Percentiles rank a stretch among this genome's conserved stretches.
These are phyloP conservation scores for Malurus cyaneus DNA, from an alignment of 2,113 vertebrate species.

Conservation along the genomic window DNA sequence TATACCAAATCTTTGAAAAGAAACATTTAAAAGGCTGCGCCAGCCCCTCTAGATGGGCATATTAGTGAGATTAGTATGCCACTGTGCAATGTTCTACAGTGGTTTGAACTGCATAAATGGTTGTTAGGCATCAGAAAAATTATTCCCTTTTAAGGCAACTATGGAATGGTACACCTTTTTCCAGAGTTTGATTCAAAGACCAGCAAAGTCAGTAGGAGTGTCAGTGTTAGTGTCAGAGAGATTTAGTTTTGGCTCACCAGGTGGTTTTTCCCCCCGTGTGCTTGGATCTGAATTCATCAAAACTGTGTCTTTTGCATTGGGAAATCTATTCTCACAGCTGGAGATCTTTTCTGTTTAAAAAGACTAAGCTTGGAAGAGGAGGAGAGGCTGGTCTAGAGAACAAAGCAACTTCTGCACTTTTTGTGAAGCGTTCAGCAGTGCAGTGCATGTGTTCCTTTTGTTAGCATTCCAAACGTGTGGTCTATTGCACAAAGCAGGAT, in stretches of 20 bases:
- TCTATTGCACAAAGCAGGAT: neutral
- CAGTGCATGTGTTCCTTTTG: neutral
- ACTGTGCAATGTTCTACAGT: neutral
- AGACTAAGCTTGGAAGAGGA: neutral
- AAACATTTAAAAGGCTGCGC: neutral
- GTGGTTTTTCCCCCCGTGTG: neutral
- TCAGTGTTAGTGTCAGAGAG: neutral
- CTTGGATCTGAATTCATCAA: neutral
- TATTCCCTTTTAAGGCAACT: neutral
- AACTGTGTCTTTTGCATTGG: neutral
- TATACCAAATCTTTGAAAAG: neutral
- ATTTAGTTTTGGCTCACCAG: neutral
- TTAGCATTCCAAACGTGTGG: neutral
- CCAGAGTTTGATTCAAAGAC: neutral
- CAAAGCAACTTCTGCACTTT: neutral
- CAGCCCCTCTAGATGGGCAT: neutral
- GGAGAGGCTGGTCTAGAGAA: neutral
- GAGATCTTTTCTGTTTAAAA: neutral
- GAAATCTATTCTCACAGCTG: neutral
- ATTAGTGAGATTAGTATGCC: neutral
- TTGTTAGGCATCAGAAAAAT: neutral
- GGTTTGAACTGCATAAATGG: neutral
- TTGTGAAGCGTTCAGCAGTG: neutral
- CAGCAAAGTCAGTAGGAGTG: neutral
- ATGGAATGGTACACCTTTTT: neutral